Percentiles rank a stretch among this genome's conserved stretches.
Conservation (phyloP, 2,113 vertebrate genomes). For the Coturnix japonica region DNA sequence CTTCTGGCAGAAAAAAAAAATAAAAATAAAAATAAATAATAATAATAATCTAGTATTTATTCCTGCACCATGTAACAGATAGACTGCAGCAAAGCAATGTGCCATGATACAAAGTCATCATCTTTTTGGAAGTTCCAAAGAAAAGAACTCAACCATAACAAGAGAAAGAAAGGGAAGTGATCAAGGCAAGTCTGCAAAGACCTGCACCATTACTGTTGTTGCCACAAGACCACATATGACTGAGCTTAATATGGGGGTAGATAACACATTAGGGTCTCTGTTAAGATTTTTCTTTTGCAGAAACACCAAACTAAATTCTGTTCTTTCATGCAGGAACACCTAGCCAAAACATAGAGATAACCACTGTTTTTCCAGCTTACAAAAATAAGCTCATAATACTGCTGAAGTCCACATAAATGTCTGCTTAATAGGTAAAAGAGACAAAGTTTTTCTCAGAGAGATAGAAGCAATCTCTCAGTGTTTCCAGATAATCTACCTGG, state of each 20-base stretch:
- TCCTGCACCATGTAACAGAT: not conserved
- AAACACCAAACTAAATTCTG: not conserved
- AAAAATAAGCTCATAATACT: not conserved
- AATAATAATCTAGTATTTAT: not conserved
- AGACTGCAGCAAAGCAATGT: not conserved
- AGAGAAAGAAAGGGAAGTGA: not conserved
- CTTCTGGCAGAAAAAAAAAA: not conserved
- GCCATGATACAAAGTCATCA: not conserved
- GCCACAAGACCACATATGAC: not conserved
- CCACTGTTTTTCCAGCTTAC: not conserved
- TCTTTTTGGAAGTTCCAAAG: not conserved
- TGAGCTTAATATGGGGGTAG: not conserved
- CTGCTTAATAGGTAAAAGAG: not conserved
- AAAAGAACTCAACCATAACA: not conserved
- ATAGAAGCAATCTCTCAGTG: not conserved
- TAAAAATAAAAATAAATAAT: not conserved
- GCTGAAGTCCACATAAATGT: not conserved
- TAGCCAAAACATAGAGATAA: not conserved
- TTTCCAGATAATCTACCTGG: not conserved
- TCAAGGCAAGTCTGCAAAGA: not conserved
- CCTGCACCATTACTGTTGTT: not conserved
- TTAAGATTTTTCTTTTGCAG: not conserved
- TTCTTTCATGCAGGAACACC: too few species aligned
- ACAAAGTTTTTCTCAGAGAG: not conserved
- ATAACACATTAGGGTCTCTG: not conserved